Conservation (phyloP, 1,140 invertebrate genomes). For the Aphidius gifuensis region DNA sequence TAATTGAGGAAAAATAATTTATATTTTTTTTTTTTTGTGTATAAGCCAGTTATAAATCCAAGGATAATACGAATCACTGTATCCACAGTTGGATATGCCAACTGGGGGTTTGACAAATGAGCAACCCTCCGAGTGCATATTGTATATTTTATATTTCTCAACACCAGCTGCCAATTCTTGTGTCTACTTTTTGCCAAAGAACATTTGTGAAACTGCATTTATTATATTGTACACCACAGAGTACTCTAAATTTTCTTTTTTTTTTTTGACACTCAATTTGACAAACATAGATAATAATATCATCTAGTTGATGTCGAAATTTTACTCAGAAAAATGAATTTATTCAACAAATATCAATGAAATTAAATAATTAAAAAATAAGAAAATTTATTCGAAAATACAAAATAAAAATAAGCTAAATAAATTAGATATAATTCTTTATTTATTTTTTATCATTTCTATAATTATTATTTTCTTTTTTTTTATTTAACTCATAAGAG, state of each 20-base stretch:
- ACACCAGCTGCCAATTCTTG: slow-evolving; percentile 17
- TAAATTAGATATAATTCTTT: too few species aligned
- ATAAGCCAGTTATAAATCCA: slow-evolving; percentile 18
- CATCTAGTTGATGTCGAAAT: too few species aligned
- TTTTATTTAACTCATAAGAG: too few species aligned
- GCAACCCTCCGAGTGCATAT: slow-evolving; percentile 7
- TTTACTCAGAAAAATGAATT: too few species aligned
- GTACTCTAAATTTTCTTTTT: background rate
- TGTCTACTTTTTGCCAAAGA: background rate
- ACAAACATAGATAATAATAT: too few species aligned
- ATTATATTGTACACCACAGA: background rate
- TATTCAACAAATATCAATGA: too few species aligned
- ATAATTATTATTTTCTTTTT: too few species aligned
- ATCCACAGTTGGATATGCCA: slow-evolving; percentile 2
- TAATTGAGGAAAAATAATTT: background rate
- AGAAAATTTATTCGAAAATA: too few species aligned
- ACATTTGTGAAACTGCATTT: background rate
- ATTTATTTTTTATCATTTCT: too few species aligned
- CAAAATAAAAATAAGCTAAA: too few species aligned
- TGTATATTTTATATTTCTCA: background rate
- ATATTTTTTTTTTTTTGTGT: background rate
- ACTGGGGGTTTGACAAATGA: slow-evolving; percentile 21
- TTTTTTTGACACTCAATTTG: too few species aligned
- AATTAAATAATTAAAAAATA: too few species aligned
- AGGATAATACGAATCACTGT: slow-evolving; percentile 5